Evolutionary conservation across 2,113 vertebrate genomes (phyloP), one percentile per base, ranked within the genome.

Genomic region (Actenoides lindsayi): DNA sequence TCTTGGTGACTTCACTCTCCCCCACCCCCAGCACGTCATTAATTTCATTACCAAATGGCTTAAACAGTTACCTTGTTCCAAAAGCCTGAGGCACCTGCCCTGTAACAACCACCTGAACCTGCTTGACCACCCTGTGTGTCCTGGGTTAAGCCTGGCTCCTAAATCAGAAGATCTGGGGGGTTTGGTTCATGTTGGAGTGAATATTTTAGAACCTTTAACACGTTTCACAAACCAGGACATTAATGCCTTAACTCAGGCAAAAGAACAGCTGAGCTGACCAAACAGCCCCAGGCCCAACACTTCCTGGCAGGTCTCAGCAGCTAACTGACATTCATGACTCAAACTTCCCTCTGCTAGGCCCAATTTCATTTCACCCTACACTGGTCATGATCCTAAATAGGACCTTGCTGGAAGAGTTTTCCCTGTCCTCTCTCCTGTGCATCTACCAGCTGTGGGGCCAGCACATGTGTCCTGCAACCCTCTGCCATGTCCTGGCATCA

Each of bases 391-490:
- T 5, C 57, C 31, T 1, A 19, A 78, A 53, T 0, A 63, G n/a
- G 19, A 46, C 42, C 19, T 2, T 46, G 18, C 39, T 27, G 13
- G 44, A 67, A 19, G 70, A 9, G 7, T 21, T 13, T 11, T 14
- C 16, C 27, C 3, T 2, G 1, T 9, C 28, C 46, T n/a, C 21
- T 41, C 41, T 53, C 35, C 57, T 25, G 60, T 33, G 28, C 23
- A 18, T 23, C 28, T 5, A 15, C 16, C 4, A 70, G 65, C 87
- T 6, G 0, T 1, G 10, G 68, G 51, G 27, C 12, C 33, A 33
- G 27, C 70, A 24, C 37, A 6, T 2, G 0, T 2, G 18, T 5
- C 9, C 9, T 9, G 23, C 11, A 13, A 33, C 18, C 19, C 35
- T 17, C 15, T 6, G 6, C 7, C 28, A 1, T 1, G 1, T 14